phyloP scores from a whole-genome alignment of 2,888 invertebrate genomes.

The Hymenopus coronatus region DNA sequence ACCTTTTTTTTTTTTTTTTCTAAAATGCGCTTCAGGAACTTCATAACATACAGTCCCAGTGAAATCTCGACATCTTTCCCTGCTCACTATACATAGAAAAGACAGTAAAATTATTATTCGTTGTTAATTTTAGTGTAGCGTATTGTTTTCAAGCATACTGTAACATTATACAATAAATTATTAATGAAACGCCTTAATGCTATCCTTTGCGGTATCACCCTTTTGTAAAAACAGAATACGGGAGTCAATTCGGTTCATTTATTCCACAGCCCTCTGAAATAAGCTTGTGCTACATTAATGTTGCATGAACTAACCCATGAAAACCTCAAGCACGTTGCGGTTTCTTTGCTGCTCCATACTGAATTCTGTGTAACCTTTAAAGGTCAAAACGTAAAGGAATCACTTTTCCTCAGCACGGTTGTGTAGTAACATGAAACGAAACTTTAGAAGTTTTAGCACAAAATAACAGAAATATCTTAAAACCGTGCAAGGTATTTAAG shows the following conservation, averaged over 20 bases:
- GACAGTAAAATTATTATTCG: too few relatives aligned
- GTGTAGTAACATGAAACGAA: not conserved
- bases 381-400: not conserved
- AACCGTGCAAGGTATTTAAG: not conserved
- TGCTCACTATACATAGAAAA: too few relatives aligned
- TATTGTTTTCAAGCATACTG: too few relatives aligned
- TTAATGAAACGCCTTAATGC: too few relatives aligned
- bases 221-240: too few relatives aligned
- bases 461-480: not conserved
- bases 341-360: not conserved
- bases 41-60: too few relatives aligned
- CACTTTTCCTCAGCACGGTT: not conserved
- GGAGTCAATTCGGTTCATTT: not conserved
- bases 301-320: not conserved
- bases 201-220: too few relatives aligned
- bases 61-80: too few relatives aligned
- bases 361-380: not conserved
- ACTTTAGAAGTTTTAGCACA: not conserved
- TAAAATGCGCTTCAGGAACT: too few relatives aligned
- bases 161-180: too few relatives aligned
- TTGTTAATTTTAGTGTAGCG: too few relatives aligned
- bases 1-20: too few relatives aligned
- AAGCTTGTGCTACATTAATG: not conserved
- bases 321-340: not conserved
- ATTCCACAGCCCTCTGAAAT: not conserved